Percentiles rank a stretch among this genome's conserved stretches.
phyloP scores from a whole-genome alignment of 2,888 invertebrate species.

The Gymnosoma rotundatum region DNA sequence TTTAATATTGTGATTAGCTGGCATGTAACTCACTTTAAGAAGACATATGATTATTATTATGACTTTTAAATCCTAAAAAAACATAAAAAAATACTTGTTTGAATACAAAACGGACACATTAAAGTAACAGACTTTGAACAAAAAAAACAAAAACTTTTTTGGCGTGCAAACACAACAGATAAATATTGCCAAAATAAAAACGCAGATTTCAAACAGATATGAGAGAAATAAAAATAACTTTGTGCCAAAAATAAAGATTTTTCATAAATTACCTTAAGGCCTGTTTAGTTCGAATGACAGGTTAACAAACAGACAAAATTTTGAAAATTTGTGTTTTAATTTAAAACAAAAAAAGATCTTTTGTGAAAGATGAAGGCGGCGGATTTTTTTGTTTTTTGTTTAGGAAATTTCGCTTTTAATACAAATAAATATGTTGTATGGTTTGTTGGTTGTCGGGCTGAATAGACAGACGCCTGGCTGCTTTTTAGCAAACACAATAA shows the following conservation, averaged over 20 bases:
- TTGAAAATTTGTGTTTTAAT: conserved; percentile 13
- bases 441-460: not conserved
- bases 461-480: conserved; percentile 16
- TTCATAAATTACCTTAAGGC: conserved; percentile 50
- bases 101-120: conserved; percentile 15
- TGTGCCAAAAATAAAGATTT: conserved; percentile 44
- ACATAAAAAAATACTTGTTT: not conserved
- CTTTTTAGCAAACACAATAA: not conserved
- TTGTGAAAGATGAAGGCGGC: conserved; percentile 46
- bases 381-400: conserved; percentile 9
- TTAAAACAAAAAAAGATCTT: conserved; percentile 25
- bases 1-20: conserved; percentile 69
- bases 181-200: conserved; percentile 34
- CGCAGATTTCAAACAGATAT: conserved; percentile 8
- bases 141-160: not conserved
- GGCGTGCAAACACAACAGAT: not conserved
- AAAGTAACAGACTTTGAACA: conserved; percentile 20
- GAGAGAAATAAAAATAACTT: not conserved
- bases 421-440: not conserved
- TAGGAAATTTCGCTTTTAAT: conserved; percentile 14
- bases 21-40: conserved; percentile 72
- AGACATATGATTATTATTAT: conserved; percentile 56
- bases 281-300: conserved; percentile 61
- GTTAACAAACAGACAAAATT: conserved; percentile 57
- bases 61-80: conserved; percentile 39